Base-by-base conservation (phyloP, 2,113 vertebrate species). In the Calyptommatus sinebrachiatus region DNA sequence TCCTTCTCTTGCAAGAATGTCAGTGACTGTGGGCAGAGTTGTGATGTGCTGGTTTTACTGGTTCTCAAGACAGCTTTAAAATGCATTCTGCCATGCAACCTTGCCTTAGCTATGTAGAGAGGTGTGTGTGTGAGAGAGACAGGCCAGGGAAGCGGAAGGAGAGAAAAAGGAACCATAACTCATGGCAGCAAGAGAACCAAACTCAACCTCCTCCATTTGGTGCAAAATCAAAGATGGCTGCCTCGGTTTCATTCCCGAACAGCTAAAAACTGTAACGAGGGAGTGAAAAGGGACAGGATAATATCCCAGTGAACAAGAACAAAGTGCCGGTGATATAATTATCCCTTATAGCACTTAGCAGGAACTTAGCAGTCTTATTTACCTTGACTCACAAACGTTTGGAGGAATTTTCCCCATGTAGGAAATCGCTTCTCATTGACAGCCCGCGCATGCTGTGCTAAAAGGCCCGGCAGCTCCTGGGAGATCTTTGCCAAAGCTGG, bases 341-440 rank as follows among this genome's bases (percentile, higher is more conserved):
- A 80, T 88, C 80, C 82, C 88, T 90, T 61, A 16, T 86, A 88
- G 83, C 81, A 90, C 87, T 93, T 90, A 71, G 22, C 78, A 89
- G 92, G 78, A 86, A 92, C 89, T 90, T 92, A 91, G 80, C 89
- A 94, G 94, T 92, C 94, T 94, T 95, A 94, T 94, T 95, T 95
- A 99, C 97, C 98, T 96, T 97, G 96, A 94, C 91, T 94, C 90
- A 98, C 95, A 93, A 98, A 97, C 81, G 94, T 94, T 90, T 96
- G 94, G 85, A 98, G 94, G 94, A 98, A 98, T 94, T 93, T 94
- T 90, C 93, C 92, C 97, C 97, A 98, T 89, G 93, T 96, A 88
- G 96, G 94, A 94, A 96, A 97, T 93, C 90, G 92, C 91, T 95
- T 96, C 90, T 92, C 94, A 94, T 96, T 96, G 94, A 95, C 95